Evolutionary conservation across 2,888 invertebrate species (phyloP).

Genomic region (Pachydiplax longipennis): DNA sequence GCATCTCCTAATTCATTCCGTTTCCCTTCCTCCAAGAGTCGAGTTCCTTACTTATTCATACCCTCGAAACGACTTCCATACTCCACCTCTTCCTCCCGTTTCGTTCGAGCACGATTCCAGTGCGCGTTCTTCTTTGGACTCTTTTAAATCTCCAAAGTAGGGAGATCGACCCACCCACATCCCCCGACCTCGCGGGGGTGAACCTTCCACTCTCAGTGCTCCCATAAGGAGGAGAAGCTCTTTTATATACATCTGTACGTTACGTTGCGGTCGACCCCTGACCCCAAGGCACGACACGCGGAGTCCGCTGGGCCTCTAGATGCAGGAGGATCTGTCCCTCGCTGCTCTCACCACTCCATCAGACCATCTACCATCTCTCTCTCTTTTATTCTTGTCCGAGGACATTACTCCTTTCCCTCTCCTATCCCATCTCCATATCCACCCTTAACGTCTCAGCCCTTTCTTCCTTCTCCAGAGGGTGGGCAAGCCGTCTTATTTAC

Average conservation of each 20-base stretch:
- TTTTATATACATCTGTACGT: not conserved
- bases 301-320: not conserved
- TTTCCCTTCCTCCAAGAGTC: not conserved
- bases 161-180: not conserved
- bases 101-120: not conserved
- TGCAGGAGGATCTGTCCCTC: not conserved
- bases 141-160: not conserved
- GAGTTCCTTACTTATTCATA: conserved; percentile 23
- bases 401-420: not conserved
- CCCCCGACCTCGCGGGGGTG: not conserved
- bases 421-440: not conserved
- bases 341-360: not conserved
- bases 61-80: not conserved
- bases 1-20: not conserved
- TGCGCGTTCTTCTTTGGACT: not conserved
- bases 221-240: not conserved
- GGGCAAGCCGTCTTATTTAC: not conserved
- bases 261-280: not conserved
- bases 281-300: not conserved
- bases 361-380: not conserved
- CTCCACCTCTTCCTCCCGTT: not conserved
- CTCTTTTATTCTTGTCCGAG: not conserved
- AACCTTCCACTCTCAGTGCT: not conserved
- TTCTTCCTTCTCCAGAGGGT: not conserved
- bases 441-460: not conserved